Base-by-base conservation (phyloP, 1,140 invertebrate species). In the Cotesia vestalis region DNA sequence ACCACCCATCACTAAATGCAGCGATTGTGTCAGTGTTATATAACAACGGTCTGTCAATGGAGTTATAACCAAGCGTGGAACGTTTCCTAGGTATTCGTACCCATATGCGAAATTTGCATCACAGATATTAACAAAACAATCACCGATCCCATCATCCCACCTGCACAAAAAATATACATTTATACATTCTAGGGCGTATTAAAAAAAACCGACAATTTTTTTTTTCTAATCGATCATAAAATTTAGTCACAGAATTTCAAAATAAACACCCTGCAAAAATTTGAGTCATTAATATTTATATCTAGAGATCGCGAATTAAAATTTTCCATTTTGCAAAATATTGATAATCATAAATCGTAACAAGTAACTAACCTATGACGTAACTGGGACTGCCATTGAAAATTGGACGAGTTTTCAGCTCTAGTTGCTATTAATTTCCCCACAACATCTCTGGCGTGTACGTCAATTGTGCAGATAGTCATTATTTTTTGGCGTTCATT, bases 391-490 rank as follows among this genome's bases (percentile, higher is more conserved):
- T 97, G 94, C 96, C 96, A 98, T 76, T 94, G 92, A 81, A 98
- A 98, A 4, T 94, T 93, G 46, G 91, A 90, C 0, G 92, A 90
- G 71, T 89, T 91, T 80, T 97, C 95, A 1, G 96, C 92, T 85
- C 95, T 96, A 57, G 91, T 89, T 0, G 86, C 72, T 69, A 98
- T 95, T 78, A 98, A 90, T 81, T 94, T 96, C 0, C 90, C 90
- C 0, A 97, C 94, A 11, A 97, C 95, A 83, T 98, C 96, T 79
- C 96, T 88, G 11, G 94, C 94, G 78, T 94, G 93, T 0, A 98
- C 96, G 81, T 98, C 96, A 78, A 97, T 96, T 0, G 96, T 97
- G 87, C 96, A 97, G 75, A 97, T 94, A 0, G 96, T 97, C 94
- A 96, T 97, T 76, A 97, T 96, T 84, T 97, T 97, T 84, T 97